These are phyloP conservation scores for Thalassarche chlororhynchos DNA, from an alignment of 2,113 vertebrate genomes.

Conservation along the genomic window DNA sequence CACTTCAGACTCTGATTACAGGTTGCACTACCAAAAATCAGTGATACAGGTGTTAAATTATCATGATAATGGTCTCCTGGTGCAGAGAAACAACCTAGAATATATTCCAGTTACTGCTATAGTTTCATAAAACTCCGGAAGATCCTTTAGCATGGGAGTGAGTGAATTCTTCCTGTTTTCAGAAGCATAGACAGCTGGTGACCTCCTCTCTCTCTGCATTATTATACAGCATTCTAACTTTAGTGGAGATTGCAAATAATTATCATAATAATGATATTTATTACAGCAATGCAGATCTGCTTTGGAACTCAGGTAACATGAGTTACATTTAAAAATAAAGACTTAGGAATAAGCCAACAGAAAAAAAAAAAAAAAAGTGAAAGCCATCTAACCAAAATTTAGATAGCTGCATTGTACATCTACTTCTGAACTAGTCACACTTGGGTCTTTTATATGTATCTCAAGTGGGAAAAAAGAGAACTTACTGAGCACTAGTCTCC, in stretches of 20 bases:
- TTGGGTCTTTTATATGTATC: background rate
- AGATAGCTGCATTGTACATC: background rate
- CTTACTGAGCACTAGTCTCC: background rate
- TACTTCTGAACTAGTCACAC: background rate
- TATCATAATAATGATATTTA: constrained; percentile 52
- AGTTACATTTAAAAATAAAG: constrained; percentile 27
- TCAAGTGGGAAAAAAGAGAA: background rate
- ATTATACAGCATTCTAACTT: background rate
- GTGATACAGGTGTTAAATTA: constrained; percentile 72
- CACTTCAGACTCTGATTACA: constrained; percentile 68
- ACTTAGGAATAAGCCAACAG: background rate
- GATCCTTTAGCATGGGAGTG: background rate
- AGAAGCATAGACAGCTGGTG: background rate
- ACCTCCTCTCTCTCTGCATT: background rate
- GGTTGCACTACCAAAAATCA: constrained; percentile 57
- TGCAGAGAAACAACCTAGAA: constrained; percentile 24
- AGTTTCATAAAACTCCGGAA: background rate
- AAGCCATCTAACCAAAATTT: background rate
- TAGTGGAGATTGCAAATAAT: constrained; percentile 22
- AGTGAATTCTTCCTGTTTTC: constrained; percentile 4
- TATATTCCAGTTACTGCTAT: background rate
- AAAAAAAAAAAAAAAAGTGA: background rate
- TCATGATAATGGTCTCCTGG: constrained; percentile 59
- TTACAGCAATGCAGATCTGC: background rate
- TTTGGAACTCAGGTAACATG: constrained; percentile 13